phyloP scores from a whole-genome alignment of 1,140 invertebrate species.

The Papilio xuthus region DNA sequence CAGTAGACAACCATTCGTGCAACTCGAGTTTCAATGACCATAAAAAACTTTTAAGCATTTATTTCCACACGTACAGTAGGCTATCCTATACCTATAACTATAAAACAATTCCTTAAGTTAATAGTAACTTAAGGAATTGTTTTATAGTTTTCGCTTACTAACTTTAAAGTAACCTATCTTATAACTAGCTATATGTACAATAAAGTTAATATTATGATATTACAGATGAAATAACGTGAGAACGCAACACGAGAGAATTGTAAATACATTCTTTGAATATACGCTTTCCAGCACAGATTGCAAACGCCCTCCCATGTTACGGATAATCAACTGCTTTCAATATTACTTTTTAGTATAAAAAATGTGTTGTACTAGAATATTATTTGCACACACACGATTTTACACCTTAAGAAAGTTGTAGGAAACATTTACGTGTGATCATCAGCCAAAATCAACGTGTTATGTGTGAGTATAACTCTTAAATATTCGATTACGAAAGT shows the following conservation, averaged over 20 bases:
- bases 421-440: neutral
- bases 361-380: neutral
- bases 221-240: slow-evolving; percentile 21
- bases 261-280: neutral
- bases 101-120: no score
- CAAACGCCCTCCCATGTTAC: neutral
- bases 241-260: slow-evolving; percentile 14
- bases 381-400: neutral
- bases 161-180: neutral
- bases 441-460: neutral
- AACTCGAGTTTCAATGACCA: no score
- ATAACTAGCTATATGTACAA: neutral
- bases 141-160: no score
- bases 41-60: no score
- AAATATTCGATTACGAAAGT: neutral
- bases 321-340: neutral
- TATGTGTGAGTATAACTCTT: no score
- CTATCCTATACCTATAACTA: no score
- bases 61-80: no score
- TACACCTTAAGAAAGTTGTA: no score
- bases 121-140: no score
- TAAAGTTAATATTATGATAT: neutral
- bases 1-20: no score
- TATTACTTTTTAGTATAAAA: neutral
- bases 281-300: neutral